These are phyloP conservation scores for Arizona elegans DNA, from an alignment of 2,113 vertebrate species.

Conservation along the genomic window DNA sequence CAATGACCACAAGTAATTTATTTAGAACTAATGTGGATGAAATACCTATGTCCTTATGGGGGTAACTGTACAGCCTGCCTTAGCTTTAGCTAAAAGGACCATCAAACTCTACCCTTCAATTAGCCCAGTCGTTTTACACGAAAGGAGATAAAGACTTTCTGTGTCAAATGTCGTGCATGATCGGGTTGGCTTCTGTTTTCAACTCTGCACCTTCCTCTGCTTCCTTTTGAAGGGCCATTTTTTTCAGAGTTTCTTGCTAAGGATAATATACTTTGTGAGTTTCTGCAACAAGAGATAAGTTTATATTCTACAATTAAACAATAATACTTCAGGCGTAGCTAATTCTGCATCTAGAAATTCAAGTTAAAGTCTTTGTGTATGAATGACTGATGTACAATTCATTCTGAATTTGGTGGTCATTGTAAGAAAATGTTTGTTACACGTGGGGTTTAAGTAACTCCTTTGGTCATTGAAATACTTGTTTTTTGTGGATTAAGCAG, in stretches of 20 bases:
- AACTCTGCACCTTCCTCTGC: conserved; percentile 66
- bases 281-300: neutral
- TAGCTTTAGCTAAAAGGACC: conserved; percentile 78
- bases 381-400: neutral
- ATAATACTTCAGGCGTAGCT: neutral
- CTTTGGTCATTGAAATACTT: neutral
- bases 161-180: conserved; percentile 74
- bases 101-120: conserved; percentile 78
- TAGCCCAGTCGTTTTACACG: conserved; percentile 65
- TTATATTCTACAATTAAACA: neutral
- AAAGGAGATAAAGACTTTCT: conserved; percentile 72
- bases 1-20: conserved; percentile 74
- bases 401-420: neutral
- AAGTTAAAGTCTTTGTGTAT: neutral
- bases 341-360: neutral
- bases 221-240: conserved; percentile 15
- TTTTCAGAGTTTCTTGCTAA: neutral
- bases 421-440: neutral
- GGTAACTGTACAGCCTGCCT: conserved; percentile 69
- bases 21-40: conserved; percentile 76
- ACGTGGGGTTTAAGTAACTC: neutral
- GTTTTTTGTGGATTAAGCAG: neutral
- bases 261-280: neutral
- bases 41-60: conserved; percentile 77
- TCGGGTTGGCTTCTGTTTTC: conserved; percentile 72